Percentiles rank a stretch among this genome's conserved stretches.
Evolutionary conservation across 2,797 vertebrate species (phyloP).

Genomic region (Poecilia wingei): DNA sequence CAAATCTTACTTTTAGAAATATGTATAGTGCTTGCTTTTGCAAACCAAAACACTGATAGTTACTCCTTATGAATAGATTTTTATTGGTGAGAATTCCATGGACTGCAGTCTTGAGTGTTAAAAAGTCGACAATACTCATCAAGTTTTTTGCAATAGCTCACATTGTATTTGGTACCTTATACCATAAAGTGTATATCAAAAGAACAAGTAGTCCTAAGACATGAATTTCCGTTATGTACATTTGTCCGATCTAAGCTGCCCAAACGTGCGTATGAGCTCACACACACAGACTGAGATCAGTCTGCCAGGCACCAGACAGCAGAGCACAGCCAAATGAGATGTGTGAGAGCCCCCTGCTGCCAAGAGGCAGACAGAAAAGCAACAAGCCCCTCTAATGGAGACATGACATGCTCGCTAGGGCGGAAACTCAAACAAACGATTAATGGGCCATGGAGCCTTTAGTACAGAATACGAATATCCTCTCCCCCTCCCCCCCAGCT

Average conservation of each 20-base stretch:
- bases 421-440: constrained; percentile 88
- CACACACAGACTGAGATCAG: constrained; percentile 69
- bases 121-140: constrained; percentile 62
- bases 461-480: constrained; percentile 73
- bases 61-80: neutral
- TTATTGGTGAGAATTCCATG: constrained; percentile 34
- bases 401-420: constrained; percentile 84
- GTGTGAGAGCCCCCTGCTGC: constrained; percentile 85
- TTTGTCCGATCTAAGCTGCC: constrained; percentile 19
- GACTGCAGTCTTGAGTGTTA: constrained; percentile 48
- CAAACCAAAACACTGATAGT: neutral
- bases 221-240: constrained; percentile 38
- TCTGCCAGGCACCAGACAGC: constrained; percentile 86
- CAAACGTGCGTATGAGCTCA: constrained; percentile 23
- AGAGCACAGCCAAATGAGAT: constrained; percentile 78
- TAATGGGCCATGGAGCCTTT: constrained; percentile 83
- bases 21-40: neutral
- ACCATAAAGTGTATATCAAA: constrained; percentile 55
- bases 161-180: constrained; percentile 56
- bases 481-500: no score
- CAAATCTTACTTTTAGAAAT: constrained; percentile 2
- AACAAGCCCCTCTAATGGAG: constrained; percentile 87
- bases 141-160: constrained; percentile 55
- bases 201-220: constrained; percentile 62
- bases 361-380: constrained; percentile 80